These are phyloP conservation scores for Chironomus tentans DNA, from an alignment of 2,888 invertebrate species.

Conservation along the genomic window DNA sequence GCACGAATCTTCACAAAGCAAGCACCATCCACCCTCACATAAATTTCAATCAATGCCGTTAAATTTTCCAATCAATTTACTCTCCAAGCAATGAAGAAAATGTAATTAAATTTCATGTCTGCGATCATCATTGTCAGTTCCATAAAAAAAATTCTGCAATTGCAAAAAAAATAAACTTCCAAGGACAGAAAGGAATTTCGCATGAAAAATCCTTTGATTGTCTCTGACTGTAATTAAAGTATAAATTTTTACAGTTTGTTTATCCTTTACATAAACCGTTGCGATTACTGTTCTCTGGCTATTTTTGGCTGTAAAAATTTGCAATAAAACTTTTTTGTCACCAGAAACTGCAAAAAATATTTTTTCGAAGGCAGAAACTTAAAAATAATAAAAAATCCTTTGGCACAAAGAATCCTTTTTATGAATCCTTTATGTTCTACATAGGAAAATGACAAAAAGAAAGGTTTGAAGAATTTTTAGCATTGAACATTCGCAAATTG, in stretches of 20 bases:
- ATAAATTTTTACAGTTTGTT: constrained; percentile 5
- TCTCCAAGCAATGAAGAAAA: too few species aligned
- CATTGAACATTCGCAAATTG: background rate
- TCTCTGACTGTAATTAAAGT: background rate
- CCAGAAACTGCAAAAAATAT: background rate
- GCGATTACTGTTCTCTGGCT: background rate
- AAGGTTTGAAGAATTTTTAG: background rate
- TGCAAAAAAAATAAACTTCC: too few species aligned
- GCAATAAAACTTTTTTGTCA: background rate
- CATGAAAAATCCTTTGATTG: too few species aligned
- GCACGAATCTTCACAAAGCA: too few species aligned
- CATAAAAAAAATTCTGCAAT: too few species aligned
- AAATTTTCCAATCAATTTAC: too few species aligned
- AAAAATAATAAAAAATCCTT: background rate
- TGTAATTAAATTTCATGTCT: too few species aligned
- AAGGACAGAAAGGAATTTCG: too few species aligned
- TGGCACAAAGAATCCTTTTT: background rate
- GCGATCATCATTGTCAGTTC: too few species aligned
- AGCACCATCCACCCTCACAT: too few species aligned
- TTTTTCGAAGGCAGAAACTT: background rate
- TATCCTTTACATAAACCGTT: background rate
- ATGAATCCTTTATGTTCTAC: background rate
- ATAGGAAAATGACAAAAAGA: background rate
- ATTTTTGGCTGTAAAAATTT: background rate
- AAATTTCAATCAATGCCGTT: too few species aligned